A percentile compares a stretch with the other conserved stretches of the same genome.
Evolutionary conservation across 2,888 invertebrate species (phyloP).

Genomic region (Boloria selene): DNA sequence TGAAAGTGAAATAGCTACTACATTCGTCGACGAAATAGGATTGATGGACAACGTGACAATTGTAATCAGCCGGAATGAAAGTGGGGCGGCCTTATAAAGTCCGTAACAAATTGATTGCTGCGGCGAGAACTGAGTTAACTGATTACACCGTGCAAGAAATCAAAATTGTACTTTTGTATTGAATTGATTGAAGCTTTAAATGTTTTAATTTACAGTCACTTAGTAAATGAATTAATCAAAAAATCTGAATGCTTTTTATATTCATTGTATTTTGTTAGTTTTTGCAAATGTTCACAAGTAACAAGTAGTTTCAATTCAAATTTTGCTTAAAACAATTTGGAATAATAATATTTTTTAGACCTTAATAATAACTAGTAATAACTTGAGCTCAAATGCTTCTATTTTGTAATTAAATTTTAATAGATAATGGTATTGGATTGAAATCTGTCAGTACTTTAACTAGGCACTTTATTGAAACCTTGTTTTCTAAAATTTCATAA

Average conservation of each 20-base stretch:
- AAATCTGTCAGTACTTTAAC: background rate
- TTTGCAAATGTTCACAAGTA: no score
- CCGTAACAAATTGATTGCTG: slow-evolving; percentile 51
- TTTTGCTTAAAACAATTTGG: no score
- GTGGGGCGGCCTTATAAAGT: slow-evolving; percentile 46
- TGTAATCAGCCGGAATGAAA: slow-evolving; percentile 50
- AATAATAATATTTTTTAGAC: no score
- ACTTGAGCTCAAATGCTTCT: no score
- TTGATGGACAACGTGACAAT: slow-evolving; percentile 38
- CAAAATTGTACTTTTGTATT: slow-evolving; percentile 43
- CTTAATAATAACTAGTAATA: no score
- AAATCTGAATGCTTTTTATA: no score
- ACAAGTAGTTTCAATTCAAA: no score
- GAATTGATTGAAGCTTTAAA: background rate
- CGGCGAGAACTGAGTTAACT: slow-evolving; percentile 50
- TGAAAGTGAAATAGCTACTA: background rate
- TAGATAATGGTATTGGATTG: no score
- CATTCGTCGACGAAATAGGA: background rate
- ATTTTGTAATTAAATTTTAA: no score
- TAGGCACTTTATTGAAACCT: background rate
- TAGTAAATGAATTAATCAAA: no score
- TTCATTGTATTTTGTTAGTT: no score
- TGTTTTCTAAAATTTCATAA: background rate
- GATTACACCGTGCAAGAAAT: slow-evolving; percentile 53
- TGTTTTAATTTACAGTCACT: background rate